Conservation (phyloP, 2,113 vertebrate genomes). For the Leucosticte australis region DNA sequence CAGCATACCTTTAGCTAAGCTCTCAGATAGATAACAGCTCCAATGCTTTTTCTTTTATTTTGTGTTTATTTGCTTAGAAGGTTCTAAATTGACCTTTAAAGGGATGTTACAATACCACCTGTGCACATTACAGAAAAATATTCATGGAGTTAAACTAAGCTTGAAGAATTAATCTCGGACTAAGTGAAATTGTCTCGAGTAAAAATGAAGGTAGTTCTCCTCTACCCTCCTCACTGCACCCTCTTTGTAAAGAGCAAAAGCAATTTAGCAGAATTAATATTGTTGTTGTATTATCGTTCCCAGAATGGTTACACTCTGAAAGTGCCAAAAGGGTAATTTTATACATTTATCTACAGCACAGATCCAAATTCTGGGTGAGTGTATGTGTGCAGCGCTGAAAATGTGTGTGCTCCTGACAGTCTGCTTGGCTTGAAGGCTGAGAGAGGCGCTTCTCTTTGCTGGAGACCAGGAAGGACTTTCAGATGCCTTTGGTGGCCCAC, state of each 20-base stretch:
- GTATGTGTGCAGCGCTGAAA: neutral
- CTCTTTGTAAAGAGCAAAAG: neutral
- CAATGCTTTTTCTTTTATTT: constrained; percentile 20
- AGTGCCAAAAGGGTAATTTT: neutral
- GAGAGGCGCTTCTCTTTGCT: neutral
- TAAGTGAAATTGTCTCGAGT: neutral
- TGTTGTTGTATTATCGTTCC: neutral
- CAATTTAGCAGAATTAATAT: neutral
- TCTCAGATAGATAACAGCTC: neutral
- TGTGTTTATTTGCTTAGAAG: constrained; percentile 6
- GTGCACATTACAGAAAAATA: neutral
- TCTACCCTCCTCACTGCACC: neutral
- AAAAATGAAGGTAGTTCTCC: neutral
- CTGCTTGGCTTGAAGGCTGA: neutral
- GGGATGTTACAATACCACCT: constrained; percentile 5
- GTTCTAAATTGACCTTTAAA: constrained; percentile 8
- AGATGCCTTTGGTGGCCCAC: neutral
- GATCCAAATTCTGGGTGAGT: neutral
- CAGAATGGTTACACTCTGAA: neutral
- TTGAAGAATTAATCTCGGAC: neutral
- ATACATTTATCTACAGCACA: neutral
- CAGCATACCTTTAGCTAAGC: constrained; percentile 40
- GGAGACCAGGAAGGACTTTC: neutral
- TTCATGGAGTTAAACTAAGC: neutral
- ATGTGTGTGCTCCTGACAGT: neutral